These are phyloP conservation scores for Dryas iulia DNA, from an alignment of 1,140 invertebrate species.

Conservation along the genomic window DNA sequence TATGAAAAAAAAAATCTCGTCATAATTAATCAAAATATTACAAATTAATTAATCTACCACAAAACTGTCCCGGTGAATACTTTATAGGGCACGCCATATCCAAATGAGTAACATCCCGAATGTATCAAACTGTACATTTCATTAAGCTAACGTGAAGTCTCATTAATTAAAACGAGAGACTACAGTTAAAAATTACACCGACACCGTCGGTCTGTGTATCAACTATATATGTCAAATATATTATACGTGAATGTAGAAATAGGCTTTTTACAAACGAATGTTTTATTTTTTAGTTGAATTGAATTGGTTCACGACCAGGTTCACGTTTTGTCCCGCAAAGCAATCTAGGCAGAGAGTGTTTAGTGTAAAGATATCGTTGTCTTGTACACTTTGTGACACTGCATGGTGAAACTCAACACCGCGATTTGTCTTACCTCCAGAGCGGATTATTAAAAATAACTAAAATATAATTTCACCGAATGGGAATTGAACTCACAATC, in stretches of 20 bases:
- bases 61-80: slow-evolving; percentile 1
- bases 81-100: slow-evolving; percentile 5
- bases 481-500: neutral
- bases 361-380: neutral
- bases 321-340: neutral
- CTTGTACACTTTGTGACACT: too few relatives aligned
- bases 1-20: too few relatives aligned
- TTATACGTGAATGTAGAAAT: neutral
- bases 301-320: too few relatives aligned
- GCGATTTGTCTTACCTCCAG: neutral
- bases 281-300: neutral
- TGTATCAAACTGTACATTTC: slow-evolving; percentile 28
- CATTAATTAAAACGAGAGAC: slow-evolving; percentile 34
- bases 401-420: neutral
- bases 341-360: neutral
- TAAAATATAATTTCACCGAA: neutral
- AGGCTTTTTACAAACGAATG: neutral
- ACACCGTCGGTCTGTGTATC: slow-evolving; percentile 5
- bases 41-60: neutral
- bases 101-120: slow-evolving; percentile 18
- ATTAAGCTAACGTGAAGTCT: slow-evolving; percentile 31
- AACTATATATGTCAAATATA: slow-evolving; percentile 3
- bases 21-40: slow-evolving; percentile 5
- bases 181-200: slow-evolving; percentile 35
- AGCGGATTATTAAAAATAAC: too few relatives aligned